A percentile compares a stretch with the other conserved stretches of the same genome.
Evolutionary conservation across 2,888 invertebrate species (phyloP).

Genomic region (Achlya flavicornis): DNA sequence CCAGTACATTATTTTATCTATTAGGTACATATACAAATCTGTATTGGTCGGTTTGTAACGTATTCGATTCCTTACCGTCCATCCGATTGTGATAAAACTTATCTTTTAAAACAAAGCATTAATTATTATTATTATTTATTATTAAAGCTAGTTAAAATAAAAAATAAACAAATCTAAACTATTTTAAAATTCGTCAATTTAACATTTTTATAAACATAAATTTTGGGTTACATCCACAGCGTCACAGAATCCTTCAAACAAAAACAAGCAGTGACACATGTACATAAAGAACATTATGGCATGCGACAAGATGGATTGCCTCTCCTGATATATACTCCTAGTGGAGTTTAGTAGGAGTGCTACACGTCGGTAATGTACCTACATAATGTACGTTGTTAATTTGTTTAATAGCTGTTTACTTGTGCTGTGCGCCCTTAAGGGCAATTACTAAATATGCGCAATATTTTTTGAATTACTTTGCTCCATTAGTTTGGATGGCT

Average conservation of each 20-base stretch:
- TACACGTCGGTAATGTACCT: slow-evolving; percentile 31
- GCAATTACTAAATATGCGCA: slow-evolving; percentile 24
- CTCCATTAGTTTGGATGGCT: background rate
- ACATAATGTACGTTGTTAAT: slow-evolving; percentile 44
- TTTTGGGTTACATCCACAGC: no score
- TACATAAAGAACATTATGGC: background rate
- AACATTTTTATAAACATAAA: no score
- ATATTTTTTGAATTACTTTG: background rate
- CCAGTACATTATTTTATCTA: no score
- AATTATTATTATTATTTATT: no score
- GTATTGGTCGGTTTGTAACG: no score
- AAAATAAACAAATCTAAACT: no score
- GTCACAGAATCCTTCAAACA: background rate
- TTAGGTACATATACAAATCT: no score
- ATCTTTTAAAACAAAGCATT: no score
- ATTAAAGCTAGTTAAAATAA: no score
- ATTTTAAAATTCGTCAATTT: no score
- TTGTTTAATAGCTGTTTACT: slow-evolving; percentile 45
- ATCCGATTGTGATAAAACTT: no score
- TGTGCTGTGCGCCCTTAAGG: slow-evolving; percentile 27
- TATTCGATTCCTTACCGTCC: no score
- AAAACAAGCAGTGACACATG: background rate
- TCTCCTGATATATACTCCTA: background rate
- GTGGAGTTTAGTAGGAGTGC: slow-evolving; percentile 31
- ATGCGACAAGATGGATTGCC: background rate